phyloP scores from a whole-genome alignment of 2,113 vertebrate genomes.

The Glareola pratincola region DNA sequence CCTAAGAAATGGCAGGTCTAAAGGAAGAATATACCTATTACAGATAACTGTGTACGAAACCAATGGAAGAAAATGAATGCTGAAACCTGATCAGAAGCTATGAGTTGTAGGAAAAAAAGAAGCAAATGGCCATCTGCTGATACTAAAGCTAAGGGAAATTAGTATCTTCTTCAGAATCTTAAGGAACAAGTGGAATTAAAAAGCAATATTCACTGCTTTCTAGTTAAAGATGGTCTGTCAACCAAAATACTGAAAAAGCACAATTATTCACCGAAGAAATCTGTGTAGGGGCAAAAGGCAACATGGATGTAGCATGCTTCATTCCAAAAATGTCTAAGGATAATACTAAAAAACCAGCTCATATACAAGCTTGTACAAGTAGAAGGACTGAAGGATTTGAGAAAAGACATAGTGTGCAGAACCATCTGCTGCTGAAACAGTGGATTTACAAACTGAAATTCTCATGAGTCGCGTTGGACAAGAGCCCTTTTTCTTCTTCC shows the following conservation, averaged over 20 bases:
- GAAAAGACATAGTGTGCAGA: background rate
- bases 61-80: background rate
- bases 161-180: background rate
- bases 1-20: background rate
- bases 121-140: background rate
- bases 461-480: background rate
- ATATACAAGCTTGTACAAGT: background rate
- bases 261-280: background rate
- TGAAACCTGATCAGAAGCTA: background rate
- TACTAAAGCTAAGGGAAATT: background rate
- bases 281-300: background rate
- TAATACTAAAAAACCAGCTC: background rate
- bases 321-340: background rate
- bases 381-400: background rate
- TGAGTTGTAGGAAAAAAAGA: background rate
- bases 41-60: background rate
- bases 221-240: background rate
- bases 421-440: background rate
- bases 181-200: background rate
- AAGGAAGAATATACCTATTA: background rate
- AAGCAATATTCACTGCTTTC: background rate
- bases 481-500: background rate
- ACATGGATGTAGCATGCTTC: background rate
- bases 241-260: background rate
- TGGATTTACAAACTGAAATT: slow-evolving; percentile 4